Base-by-base conservation (phyloP, 2,113 vertebrate genomes). In the Gracilinanus agilis region DNA sequence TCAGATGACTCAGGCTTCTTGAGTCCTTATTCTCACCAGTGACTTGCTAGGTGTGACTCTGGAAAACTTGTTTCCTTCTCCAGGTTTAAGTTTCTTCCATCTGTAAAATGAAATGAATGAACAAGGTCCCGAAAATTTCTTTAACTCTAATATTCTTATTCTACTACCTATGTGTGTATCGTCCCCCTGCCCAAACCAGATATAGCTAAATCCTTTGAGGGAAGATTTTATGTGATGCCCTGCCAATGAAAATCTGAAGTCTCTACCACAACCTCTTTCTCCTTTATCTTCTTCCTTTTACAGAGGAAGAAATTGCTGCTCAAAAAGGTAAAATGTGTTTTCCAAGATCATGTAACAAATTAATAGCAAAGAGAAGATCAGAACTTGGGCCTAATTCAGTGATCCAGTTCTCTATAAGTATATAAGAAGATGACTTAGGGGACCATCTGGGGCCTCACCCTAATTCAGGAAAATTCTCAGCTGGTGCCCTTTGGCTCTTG, bases 381-480 rank as follows among this genome's bases (percentile, higher is more conserved):
- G 67, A 75, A 75, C 67, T 83, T 34, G 21, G 67, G n/a, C n/a
- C 67, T 83, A 40, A 40, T 83, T 83, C n/a, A 40, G n/a, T 83
- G 16, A 83, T 83, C n/a, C n/a, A 83, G 0, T 83, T 83, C 67
- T 83, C n/a, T 83, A 23, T 40, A 75, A 83, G 67, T 83, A 40
- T 83, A n/a, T 19, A 40, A 83, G 67, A 75, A 75, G 16, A 40
- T 83, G 67, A 83, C 44, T 55, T 34, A 11, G 10, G 54, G 92
- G n/a, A 56, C 44, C 1, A 92, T 93, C 21, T 93, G 94, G 24
- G 90, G 75, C 16, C 90, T 83, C 67, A 83, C 92, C 56, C 90
- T 93, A 93, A 96, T 83, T 97, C 90, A 93, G 94, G 95, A 95
- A 96, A 90, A 53, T 24, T 2, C 90, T 90, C 97, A 97, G 96